A percentile compares a stretch with the other conserved stretches of the same genome.
Evolutionary conservation across 1,140 invertebrate genomes (phyloP).

Genomic region (Drosophila willistoni): DNA sequence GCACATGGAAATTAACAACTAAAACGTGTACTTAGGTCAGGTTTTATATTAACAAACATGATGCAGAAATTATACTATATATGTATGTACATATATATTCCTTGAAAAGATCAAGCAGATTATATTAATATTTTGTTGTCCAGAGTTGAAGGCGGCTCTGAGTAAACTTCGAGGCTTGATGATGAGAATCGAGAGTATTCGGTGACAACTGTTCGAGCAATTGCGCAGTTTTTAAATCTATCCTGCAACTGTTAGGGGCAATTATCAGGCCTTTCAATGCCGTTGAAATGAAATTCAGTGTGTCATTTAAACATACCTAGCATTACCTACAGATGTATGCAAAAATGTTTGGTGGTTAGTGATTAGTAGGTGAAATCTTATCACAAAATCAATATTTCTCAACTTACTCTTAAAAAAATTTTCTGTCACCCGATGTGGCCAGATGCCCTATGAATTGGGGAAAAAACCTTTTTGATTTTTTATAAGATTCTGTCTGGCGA

Average conservation of each 20-base stretch:
- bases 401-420: neutral
- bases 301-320: neutral
- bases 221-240: conserved; percentile 14
- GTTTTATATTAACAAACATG: conserved; percentile 34
- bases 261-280: conserved; percentile 12
- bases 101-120: neutral
- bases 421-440: neutral
- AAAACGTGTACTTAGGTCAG: conserved; percentile 49
- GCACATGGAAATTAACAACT: conserved; percentile 24
- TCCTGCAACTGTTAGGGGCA: neutral
- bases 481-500: too few species aligned
- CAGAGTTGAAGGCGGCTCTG: neutral
- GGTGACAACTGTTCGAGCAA: conserved; percentile 2
- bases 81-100: neutral
- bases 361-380: neutral
- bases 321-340: neutral
- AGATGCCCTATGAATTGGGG: too few species aligned
- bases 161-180: conserved; percentile 11
- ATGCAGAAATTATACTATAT: conserved; percentile 2
- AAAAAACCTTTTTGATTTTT: too few species aligned
- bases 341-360: neutral
- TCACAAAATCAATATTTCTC: neutral
- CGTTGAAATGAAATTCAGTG: neutral
- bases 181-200: conserved; percentile 2
- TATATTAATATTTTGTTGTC: neutral